Percentiles rank a stretch among this genome's conserved stretches.
Conservation (phyloP, 1,140 invertebrate species). For the Leptinotarsa texana region DNA sequence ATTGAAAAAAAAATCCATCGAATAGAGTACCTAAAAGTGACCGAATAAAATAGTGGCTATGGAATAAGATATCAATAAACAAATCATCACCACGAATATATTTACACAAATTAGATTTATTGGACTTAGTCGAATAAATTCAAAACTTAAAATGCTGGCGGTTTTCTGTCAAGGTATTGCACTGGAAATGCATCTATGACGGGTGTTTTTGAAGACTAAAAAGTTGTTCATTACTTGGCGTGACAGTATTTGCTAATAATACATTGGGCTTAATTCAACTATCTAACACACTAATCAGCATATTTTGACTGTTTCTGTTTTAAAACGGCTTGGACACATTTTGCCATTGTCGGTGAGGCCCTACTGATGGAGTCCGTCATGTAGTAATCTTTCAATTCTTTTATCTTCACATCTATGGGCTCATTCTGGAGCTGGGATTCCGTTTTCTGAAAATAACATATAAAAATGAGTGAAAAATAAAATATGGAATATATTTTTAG, state of each 20-base stretch:
- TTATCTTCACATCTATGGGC: slow-evolving; percentile 77
- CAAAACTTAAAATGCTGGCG: background rate
- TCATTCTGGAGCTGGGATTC: slow-evolving; percentile 59
- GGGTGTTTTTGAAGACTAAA: background rate
- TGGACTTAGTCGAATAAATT: slow-evolving; percentile 17
- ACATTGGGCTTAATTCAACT: slow-evolving; percentile 1
- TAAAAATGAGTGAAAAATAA: background rate
- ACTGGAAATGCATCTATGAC: background rate
- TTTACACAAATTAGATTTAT: slow-evolving; percentile 3
- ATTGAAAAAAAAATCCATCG: background rate
- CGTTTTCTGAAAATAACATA: slow-evolving; percentile 35
- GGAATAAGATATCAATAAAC: background rate
- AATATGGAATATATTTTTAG: background rate
- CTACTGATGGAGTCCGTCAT: slow-evolving; percentile 97
- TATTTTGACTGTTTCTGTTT: slow-evolving; percentile 70
- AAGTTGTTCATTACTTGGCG: background rate
- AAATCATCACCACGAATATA: background rate
- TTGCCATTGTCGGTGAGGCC: slow-evolving; percentile 98
- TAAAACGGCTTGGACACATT: slow-evolving; percentile 89
- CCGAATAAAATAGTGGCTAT: background rate
- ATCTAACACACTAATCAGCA: background rate
- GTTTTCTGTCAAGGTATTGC: background rate
- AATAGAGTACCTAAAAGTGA: background rate
- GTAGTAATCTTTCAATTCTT: slow-evolving; percentile 91
- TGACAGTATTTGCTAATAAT: background rate